Conservation (phyloP, 1,140 invertebrate species). For the Plodia interpunctella region DNA sequence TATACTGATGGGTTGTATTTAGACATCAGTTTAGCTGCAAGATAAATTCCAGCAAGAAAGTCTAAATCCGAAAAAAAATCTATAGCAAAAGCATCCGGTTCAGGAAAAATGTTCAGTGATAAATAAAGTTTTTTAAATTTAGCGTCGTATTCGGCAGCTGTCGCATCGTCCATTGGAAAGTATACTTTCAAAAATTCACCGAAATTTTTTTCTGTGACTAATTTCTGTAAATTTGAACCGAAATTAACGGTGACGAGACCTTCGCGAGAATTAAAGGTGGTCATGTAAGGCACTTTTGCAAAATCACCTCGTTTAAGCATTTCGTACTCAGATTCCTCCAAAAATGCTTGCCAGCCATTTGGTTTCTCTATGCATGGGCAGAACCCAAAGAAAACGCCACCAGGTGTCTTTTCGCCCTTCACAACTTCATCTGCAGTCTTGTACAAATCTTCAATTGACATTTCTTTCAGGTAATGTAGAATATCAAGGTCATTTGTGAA, state of each 20-base stretch:
- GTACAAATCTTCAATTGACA: neutral
- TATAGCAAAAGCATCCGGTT: neutral
- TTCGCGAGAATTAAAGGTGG: neutral
- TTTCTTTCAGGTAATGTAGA: neutral
- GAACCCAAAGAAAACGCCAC: neutral
- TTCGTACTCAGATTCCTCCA: neutral
- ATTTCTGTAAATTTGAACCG: neutral
- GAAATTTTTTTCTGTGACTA: neutral
- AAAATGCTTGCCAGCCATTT: neutral
- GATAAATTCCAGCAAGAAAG: neutral
- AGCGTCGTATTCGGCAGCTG: neutral
- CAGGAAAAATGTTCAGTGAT: neutral
- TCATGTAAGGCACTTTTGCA: neutral
- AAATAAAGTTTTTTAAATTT: neutral
- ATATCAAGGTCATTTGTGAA: neutral
- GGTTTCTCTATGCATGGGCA: neutral
- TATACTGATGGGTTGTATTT: neutral
- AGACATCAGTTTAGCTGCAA: neutral
- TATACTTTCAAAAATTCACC: neutral
- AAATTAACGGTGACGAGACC: neutral
- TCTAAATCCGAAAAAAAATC: neutral
- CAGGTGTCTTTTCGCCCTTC: neutral
- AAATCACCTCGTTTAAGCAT: neutral
- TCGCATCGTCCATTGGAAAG: neutral
- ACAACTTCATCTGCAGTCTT: neutral